Conservation (phyloP, 2,888 invertebrate genomes). For the Polia nebulosa region DNA sequence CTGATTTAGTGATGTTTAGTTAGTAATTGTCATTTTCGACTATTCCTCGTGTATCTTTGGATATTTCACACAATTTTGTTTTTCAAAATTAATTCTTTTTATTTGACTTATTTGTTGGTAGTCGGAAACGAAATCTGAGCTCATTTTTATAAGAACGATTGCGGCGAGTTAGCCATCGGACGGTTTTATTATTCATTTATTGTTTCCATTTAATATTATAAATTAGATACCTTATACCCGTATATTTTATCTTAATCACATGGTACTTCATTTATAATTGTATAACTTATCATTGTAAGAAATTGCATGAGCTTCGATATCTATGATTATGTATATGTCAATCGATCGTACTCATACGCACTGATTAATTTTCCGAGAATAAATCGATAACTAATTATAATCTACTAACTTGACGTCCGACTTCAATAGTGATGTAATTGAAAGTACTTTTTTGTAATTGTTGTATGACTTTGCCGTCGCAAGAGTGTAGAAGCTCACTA, state of each 20-base stretch:
- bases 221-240: conserved; percentile 74
- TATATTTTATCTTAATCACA: conserved; percentile 79
- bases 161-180: conserved; percentile 72
- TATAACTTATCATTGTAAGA: conserved; percentile 73
- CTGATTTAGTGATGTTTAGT: conserved; percentile 79
- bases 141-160: conserved; percentile 70
- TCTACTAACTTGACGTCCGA: conserved; percentile 74
- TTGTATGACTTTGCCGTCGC: conserved; percentile 75
- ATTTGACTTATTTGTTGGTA: conserved; percentile 54
- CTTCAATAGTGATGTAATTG: conserved; percentile 73
- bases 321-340: conserved; percentile 45
- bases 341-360: conserved; percentile 58
- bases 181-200: conserved; percentile 91
- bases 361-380: conserved; percentile 59
- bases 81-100: conserved; percentile 56
- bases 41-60: conserved; percentile 71
- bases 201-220: conserved; percentile 83
- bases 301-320: conserved; percentile 84
- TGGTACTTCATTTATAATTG: conserved; percentile 82
- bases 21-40: conserved; percentile 72
- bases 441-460: conserved; percentile 66
- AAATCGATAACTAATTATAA: conserved; percentile 59
- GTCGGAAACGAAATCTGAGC: conserved; percentile 71
- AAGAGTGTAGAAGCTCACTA: conserved; percentile 66
- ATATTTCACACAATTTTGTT: conserved; percentile 59